Conservation (phyloP, 1,140 invertebrate genomes). For the Condylostylus longicornis region DNA sequence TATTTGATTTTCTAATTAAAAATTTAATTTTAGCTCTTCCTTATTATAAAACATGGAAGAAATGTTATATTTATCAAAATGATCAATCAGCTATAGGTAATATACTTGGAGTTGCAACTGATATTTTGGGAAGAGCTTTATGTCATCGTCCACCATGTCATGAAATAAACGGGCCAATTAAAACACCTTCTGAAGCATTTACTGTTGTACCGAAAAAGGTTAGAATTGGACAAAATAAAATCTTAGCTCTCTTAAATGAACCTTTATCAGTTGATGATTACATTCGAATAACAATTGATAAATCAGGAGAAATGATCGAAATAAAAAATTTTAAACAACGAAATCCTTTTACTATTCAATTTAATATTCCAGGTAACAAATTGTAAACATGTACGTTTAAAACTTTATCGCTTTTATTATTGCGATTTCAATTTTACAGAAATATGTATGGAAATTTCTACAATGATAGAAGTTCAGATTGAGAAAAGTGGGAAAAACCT, state of each 20-base stretch:
- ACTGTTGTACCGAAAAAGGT: constrained; percentile 29
- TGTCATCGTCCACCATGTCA: constrained; percentile 39
- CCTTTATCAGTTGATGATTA: constrained; percentile 56
- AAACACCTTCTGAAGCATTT: constrained; percentile 23
- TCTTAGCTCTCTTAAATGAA: constrained; percentile 62
- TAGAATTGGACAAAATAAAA: constrained; percentile 53
- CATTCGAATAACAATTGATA: constrained; percentile 57
- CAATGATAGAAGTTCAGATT: constrained; percentile 61
- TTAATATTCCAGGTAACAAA: constrained; percentile 48
- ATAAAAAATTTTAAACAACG: constrained; percentile 55
- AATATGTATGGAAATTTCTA: constrained; percentile 62
- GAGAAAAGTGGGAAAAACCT: constrained; percentile 61
- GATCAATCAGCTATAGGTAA: constrained; percentile 67
- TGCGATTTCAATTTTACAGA: no score
- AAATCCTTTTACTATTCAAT: constrained; percentile 68
- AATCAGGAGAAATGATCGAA: constrained; percentile 60
- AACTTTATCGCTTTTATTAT: no score
- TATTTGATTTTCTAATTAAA: constrained; percentile 24
- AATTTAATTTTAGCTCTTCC: constrained; percentile 41
- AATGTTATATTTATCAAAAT: constrained; percentile 58
- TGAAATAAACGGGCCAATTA: constrained; percentile 12
- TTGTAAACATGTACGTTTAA: constrained; percentile 4
- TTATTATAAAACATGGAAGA: constrained; percentile 58
- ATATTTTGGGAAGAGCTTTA: constrained; percentile 49
- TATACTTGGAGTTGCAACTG: constrained; percentile 57